Base-by-base conservation (phyloP, 2,113 vertebrate genomes). In the Phalacrocorax aristotelis region DNA sequence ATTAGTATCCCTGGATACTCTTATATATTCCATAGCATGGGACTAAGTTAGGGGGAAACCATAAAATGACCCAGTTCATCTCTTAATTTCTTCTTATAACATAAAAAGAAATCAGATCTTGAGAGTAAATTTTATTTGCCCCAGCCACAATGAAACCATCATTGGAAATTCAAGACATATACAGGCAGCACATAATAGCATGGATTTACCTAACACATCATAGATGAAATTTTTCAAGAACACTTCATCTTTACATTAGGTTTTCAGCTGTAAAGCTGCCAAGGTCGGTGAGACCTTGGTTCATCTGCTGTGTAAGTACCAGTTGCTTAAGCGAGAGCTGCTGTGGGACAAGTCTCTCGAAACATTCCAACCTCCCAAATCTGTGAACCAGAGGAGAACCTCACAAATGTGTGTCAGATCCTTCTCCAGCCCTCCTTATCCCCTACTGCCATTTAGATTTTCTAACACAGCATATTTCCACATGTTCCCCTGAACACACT, bases 201-300 rank as follows among this genome's bases (percentile, higher is more conserved):
- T 89, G 76, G 78, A 89, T 96, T 96, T 96, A 93, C 85, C 80
- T 90, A 60, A 89, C 22, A 74, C 61, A 69, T 25, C 61, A 69
- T 25, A 94, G 85, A 60, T 91, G 12, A 91, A 83, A 83, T 89
- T 94, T 58, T 91, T 95, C 42, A 49, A 96, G 83, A 97, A 90
- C 30, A 27, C 49, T 92, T 94, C 64, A 34, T 79, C 32, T 81
- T 94, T 66, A 79, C 27, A 27, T 71, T 86, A 93, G 93, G 36
- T 91, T 92, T 95, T 93, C 48, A 34, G 42, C 77, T 58, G 10
- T 83, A 89, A 87, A 90, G 27, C 74, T 94, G 62, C 20, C 65
- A 95, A 95, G 83, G 95, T 96, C 85, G 34, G 40, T 21, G 5
- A 90, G 92, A 97, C 93, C 85, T 97, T 97, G 88, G 42, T 62